Conservation (phyloP, 2,797 vertebrate genomes). For the Galaxias olidus region DNA sequence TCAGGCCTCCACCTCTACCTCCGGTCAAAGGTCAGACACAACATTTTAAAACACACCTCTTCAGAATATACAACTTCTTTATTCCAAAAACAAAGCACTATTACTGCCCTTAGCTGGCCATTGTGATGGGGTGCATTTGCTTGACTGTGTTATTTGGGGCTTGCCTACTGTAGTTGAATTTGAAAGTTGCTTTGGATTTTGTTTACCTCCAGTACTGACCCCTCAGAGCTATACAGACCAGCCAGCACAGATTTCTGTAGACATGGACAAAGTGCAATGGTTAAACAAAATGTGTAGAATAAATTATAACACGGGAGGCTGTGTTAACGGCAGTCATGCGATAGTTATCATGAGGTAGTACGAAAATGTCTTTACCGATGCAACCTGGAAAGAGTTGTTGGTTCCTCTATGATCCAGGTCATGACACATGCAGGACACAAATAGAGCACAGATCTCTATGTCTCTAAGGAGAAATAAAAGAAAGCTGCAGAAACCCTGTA, state of each 20-base stretch:
- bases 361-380: constrained; percentile 68
- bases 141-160: no score
- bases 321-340: background rate
- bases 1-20: no score
- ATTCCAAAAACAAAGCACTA: no score
- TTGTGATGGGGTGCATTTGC: no score
- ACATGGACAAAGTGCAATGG: constrained; percentile 8
- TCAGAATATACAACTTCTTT: no score
- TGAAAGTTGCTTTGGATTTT: background rate
- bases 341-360: background rate
- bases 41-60: no score
- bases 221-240: constrained; percentile 81
- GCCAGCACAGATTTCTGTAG: constrained; percentile 83
- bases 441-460: constrained; percentile 85
- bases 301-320: background rate
- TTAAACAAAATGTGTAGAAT: no score
- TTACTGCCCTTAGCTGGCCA: no score
- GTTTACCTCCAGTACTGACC: constrained; percentile 84
- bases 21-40: no score
- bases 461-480: constrained; percentile 61
- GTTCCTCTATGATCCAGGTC: constrained; percentile 85
- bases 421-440: constrained; percentile 84
- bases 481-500: background rate
- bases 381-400: constrained; percentile 85
- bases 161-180: no score